A percentile compares a stretch with the other conserved stretches of the same genome.
Conservation (phyloP, 2,113 vertebrate genomes). For the Euleptes europaea region DNA sequence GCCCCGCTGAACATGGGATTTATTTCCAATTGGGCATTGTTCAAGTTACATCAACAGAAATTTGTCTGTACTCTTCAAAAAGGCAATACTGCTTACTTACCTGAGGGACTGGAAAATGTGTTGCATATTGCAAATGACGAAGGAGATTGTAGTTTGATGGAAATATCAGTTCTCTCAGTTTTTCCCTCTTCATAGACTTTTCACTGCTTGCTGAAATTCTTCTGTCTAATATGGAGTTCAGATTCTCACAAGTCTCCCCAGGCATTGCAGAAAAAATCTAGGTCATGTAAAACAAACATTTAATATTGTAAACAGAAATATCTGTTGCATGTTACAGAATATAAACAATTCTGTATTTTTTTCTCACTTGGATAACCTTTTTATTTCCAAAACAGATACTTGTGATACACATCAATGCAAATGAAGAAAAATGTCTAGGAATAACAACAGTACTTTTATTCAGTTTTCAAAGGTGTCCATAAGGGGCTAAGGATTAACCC, state of each 20-base stretch:
- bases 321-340: background rate
- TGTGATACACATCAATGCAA: background rate
- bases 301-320: conserved; percentile 55
- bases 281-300: conserved; percentile 70
- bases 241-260: conserved; percentile 72
- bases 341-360: background rate
- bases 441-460: background rate
- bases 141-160: conserved; percentile 77
- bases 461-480: background rate
- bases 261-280: conserved; percentile 78
- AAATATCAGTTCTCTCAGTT: conserved; percentile 71
- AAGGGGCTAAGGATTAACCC: background rate
- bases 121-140: conserved; percentile 76
- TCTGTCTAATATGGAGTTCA: conserved; percentile 66
- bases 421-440: background rate
- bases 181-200: conserved; percentile 71
- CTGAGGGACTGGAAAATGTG: conserved; percentile 77
- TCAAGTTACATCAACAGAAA: background rate
- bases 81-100: conserved; percentile 49
- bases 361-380: background rate
- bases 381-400: background rate
- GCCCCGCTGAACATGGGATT: background rate
- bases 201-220: conserved; percentile 68
- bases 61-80: accelerated
- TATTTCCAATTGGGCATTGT: background rate